Conservation (phyloP, 2,797 vertebrate genomes). For the Myripristis murdjan region DNA sequence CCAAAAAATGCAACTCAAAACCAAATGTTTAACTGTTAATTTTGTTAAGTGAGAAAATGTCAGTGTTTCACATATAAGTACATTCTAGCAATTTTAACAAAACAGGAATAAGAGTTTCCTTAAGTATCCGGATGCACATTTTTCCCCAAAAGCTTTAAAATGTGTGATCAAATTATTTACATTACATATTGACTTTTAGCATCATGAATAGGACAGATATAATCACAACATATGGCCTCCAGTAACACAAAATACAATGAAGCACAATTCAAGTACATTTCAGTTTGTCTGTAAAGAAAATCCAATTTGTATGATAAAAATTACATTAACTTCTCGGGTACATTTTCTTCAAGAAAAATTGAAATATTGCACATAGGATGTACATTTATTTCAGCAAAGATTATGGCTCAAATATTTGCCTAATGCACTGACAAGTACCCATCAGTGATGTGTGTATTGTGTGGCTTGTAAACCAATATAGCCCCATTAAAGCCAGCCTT, state of each 20-base stretch:
- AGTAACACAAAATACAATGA: neutral
- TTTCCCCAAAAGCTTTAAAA: no score
- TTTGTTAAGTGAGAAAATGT: neutral
- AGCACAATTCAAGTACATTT: neutral
- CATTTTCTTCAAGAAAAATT: no score
- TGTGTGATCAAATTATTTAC: no score
- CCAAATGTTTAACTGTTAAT: neutral
- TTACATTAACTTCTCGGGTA: no score
- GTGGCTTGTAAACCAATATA: slow-evolving; percentile 67
- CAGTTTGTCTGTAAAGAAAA: neutral
- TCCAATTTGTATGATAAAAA: neutral
- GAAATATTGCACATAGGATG: no score
- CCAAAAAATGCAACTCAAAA: neutral
- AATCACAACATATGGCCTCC: neutral
- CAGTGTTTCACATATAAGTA: no score
- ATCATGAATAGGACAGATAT: neutral
- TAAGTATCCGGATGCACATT: no score
- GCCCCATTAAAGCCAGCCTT: slow-evolving; percentile 63
- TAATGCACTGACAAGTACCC: slow-evolving; percentile 31
- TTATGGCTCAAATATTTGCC: slow-evolving; percentile 19
- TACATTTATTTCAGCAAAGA: no score
- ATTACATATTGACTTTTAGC: neutral
- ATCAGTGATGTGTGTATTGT: slow-evolving; percentile 43
- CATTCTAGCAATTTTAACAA: no score
- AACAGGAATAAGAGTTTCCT: no score